Conservation (phyloP, 2,113 vertebrate species). For the Pelusios castaneus region DNA sequence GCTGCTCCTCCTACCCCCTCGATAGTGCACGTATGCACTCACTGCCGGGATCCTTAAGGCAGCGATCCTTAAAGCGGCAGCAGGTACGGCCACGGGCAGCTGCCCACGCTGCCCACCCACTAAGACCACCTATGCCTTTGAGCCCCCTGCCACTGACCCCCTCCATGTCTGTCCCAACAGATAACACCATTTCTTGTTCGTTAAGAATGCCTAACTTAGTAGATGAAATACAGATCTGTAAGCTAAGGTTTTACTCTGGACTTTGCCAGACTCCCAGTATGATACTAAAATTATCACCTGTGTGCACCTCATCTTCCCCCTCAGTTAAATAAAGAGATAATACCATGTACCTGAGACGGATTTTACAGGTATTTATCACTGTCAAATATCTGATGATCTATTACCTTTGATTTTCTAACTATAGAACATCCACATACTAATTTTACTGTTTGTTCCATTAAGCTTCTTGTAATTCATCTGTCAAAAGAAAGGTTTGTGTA, state of each 20-base stretch:
- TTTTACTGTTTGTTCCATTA: not conserved
- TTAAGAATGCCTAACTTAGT: not conserved
- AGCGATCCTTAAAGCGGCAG: too few species aligned
- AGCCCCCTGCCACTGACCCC: not conserved
- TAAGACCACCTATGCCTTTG: too few species aligned
- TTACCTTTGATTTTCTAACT: not conserved
- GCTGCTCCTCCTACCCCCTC: too few species aligned
- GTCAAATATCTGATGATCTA: not conserved
- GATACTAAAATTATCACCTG: not conserved
- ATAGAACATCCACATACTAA: not conserved
- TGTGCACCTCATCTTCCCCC: fast-evolving
- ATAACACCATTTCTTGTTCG: not conserved
- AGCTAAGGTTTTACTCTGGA: not conserved
- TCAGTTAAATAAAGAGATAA: not conserved
- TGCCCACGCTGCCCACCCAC: too few species aligned
- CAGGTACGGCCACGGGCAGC: too few species aligned
- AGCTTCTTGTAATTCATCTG: not conserved
- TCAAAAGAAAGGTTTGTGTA: not conserved
- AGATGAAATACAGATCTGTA: not conserved
- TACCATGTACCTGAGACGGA: fast-evolving
- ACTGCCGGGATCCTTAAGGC: too few species aligned
- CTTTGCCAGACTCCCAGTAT: not conserved
- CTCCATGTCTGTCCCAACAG: not conserved
- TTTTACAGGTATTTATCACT: not conserved
- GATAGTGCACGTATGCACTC: too few species aligned